Evolutionary conservation across 1,140 invertebrate species (phyloP), one percentile per base, ranked within the genome.

Genomic region (Diorhabda elongata): DNA sequence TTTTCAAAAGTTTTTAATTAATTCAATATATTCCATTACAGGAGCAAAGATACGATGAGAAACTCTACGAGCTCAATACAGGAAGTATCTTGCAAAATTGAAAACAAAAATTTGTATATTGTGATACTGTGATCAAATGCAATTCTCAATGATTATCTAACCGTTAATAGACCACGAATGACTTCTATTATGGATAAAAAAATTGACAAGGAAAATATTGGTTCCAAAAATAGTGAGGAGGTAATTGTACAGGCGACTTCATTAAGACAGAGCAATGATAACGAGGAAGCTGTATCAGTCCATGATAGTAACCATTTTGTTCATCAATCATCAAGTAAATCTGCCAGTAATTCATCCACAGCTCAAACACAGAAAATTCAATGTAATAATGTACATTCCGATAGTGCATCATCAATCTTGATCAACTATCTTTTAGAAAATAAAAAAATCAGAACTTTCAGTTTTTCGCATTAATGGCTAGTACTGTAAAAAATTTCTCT

Each of bases 181-280:
- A 44, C 61, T 43, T 63, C 61, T 8, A 44, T 63, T 63, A 43
- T 45, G 26, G 26, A 63, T n/a, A 44, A 61, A 61, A 26, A 61
- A 26, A 26, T 7, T 61, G 11, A 26, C 5, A 61, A 42, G 4
- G n/a, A 26, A 61, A 3, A 41, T 61, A 42, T 9, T 8, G 41
- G 42, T 61, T 26, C 6, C n/a, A 26, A n/a, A 42, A 42, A 4
- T 7, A 26, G n/a, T 42, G 8, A 61, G 42, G 42, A 61, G 11
- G 4, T 42, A 7, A 61, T 26, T 41, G 11, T 61, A 9, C 42
- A 61, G 60, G 9, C 9, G 8, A n/a, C 42, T 26, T 7, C 42
- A 7, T 42, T 61, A 42, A 41, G 8, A 61, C 42, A 61, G 8
- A 4, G 42, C 41, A 61, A 42, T 41, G 11, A 42, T 26, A 61